These are phyloP conservation scores for Odontomyia ornata DNA, from an alignment of 2,888 invertebrate species.

Conservation along the genomic window DNA sequence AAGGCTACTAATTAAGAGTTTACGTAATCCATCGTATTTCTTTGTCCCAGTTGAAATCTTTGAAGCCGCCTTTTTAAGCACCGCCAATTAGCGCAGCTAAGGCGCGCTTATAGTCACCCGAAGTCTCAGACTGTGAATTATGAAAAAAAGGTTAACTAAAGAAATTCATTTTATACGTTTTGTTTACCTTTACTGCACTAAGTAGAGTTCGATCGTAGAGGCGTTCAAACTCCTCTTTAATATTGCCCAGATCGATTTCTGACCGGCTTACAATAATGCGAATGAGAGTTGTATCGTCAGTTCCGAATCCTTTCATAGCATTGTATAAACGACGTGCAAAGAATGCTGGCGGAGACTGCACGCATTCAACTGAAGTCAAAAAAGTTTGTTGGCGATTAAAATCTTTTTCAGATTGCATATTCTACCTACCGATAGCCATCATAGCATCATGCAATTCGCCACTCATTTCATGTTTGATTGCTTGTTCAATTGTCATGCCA, in stretches of 20 bases:
- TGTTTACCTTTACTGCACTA: slow-evolving; percentile 69
- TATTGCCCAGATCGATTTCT: slow-evolving; percentile 73
- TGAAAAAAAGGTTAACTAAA: slow-evolving; percentile 50
- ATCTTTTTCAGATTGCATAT: neutral
- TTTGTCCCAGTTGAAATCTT: too few species aligned
- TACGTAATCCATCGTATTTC: too few species aligned
- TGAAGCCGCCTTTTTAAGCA: slow-evolving; percentile 52
- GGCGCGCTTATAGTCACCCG: slow-evolving; percentile 66
- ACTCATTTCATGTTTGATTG: slow-evolving; percentile 71
- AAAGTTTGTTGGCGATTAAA: neutral
- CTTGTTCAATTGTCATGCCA: slow-evolving; percentile 76
- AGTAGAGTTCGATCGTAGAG: slow-evolving; percentile 73
- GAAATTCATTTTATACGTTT: neutral
- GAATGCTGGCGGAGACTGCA: slow-evolving; percentile 71
- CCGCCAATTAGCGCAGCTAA: slow-evolving; percentile 63
- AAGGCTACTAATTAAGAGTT: too few species aligned
- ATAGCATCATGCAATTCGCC: slow-evolving; percentile 74
- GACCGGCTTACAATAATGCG: slow-evolving; percentile 74
- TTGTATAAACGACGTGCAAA: slow-evolving; percentile 72
- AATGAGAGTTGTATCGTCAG: slow-evolving; percentile 74
- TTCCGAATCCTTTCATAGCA: slow-evolving; percentile 75
- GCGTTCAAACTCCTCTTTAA: slow-evolving; percentile 74
- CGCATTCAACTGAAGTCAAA: slow-evolving; percentile 71
- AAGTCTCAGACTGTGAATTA: slow-evolving; percentile 65
- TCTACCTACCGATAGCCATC: slow-evolving; percentile 70